These are phyloP conservation scores for Sebastes umbrosus DNA, from an alignment of 2,797 vertebrate genomes.

Conservation along the genomic window DNA sequence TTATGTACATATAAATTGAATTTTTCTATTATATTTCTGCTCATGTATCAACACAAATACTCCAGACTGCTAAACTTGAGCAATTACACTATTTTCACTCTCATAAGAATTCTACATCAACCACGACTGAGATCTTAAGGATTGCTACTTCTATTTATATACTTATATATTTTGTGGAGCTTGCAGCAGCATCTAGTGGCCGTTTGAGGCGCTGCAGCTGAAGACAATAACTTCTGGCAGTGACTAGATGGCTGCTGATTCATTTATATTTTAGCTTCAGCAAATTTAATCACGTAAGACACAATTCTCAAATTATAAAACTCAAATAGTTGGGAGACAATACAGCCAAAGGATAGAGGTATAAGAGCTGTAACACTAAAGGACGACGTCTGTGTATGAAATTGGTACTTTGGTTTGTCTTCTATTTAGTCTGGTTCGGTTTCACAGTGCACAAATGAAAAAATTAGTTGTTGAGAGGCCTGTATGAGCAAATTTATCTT, in stretches of 20 bases:
- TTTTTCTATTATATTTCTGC: too few relatives aligned
- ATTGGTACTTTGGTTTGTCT: too few relatives aligned
- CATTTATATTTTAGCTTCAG: neutral
- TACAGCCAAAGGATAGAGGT: neutral
- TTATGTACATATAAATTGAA: too few relatives aligned
- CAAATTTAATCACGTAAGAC: neutral
- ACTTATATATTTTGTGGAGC: neutral
- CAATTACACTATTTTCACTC: too few relatives aligned
- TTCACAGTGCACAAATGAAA: too few relatives aligned
- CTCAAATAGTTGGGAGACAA: neutral
- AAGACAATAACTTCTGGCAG: neutral
- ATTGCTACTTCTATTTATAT: neutral
- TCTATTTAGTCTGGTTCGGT: too few relatives aligned
- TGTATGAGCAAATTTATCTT: too few relatives aligned
- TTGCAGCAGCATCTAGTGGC: constrained; percentile 30
- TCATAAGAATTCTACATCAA: too few relatives aligned
- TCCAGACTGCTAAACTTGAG: too few relatives aligned
- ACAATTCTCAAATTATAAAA: neutral
- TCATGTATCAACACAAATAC: too few relatives aligned
- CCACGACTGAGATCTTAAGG: too few relatives aligned
- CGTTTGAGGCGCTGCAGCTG: neutral
- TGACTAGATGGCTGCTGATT: neutral
- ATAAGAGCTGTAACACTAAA: neutral
- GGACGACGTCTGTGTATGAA: fast-evolving
- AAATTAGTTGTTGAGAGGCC: too few relatives aligned